A percentile compares a stretch with the other conserved stretches of the same genome.
phyloP scores from a whole-genome alignment of 2,113 vertebrate genomes.

The Rana temporaria region DNA sequence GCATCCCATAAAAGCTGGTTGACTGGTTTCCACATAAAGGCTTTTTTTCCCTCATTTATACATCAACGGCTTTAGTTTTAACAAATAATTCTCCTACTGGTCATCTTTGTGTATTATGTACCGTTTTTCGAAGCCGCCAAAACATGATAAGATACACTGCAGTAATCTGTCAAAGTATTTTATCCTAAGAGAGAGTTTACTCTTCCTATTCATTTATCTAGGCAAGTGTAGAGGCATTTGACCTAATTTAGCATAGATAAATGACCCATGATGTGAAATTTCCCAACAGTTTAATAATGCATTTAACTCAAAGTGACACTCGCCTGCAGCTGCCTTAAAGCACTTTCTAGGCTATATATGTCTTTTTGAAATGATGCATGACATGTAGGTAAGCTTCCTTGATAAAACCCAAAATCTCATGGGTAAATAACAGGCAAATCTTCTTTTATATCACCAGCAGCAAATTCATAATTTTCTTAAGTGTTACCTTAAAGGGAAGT shows the following conservation, averaged over 20 bases:
- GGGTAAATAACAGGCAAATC: constrained; percentile 69
- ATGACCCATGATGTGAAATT: constrained; percentile 87
- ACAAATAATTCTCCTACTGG: neutral
- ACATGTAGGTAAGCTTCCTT: constrained; percentile 74
- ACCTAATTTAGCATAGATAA: constrained; percentile 96
- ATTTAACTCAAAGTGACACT: constrained; percentile 96
- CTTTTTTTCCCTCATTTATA: neutral
- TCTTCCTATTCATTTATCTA: constrained; percentile 75
- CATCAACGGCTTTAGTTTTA: neutral
- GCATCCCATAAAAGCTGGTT: constrained; percentile 1
- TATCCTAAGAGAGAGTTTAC: constrained; percentile 71
- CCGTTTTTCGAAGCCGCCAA: constrained; percentile 33
- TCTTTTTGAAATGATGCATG: constrained; percentile 91
- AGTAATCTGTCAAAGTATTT: constrained; percentile 66
- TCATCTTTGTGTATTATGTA: constrained; percentile 15
- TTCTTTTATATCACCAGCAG: constrained; percentile 70
- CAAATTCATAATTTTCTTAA: constrained; percentile 71
- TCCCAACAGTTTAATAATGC: constrained; percentile 83
- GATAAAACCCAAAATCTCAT: constrained; percentile 66
- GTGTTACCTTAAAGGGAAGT: no score
- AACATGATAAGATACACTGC: constrained; percentile 67
- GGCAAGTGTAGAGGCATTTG: constrained; percentile 80
- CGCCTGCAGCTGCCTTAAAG: constrained; percentile 91
- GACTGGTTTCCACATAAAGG: constrained; percentile 8
- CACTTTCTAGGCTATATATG: constrained; percentile 81